phyloP scores from a whole-genome alignment of 1,140 invertebrate species.

The Danaus melanippus region DNA sequence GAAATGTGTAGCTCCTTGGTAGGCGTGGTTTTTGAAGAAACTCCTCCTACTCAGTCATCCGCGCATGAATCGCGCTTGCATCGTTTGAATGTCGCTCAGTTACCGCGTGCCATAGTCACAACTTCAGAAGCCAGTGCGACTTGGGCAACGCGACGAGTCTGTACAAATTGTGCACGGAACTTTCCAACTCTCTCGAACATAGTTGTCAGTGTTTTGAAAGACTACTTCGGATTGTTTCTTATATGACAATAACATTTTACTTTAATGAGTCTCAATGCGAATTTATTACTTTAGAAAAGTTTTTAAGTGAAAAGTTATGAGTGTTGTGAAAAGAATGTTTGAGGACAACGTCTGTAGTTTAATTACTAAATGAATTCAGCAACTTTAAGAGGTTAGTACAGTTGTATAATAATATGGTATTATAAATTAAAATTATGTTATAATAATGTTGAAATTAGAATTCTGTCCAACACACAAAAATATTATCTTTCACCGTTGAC shows the following conservation, averaged over 20 bases:
- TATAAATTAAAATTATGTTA: no score
- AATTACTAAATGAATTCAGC: no score
- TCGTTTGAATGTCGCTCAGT: constrained; percentile 36
- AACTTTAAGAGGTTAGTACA: no score
- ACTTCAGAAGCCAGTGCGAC: constrained; percentile 35
- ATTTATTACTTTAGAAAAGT: constrained; percentile 5
- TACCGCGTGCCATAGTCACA: constrained; percentile 29
- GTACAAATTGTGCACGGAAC: constrained; percentile 37
- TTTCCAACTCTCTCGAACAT: constrained; percentile 30
- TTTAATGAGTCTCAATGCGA: constrained; percentile 26
- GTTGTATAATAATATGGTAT: no score
- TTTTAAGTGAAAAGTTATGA: constrained; percentile 38
- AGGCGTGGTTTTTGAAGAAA: constrained; percentile 61
- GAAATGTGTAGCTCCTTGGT: constrained; percentile 71
- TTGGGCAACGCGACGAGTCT: constrained; percentile 29
- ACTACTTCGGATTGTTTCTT: constrained; percentile 16
- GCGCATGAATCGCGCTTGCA: constrained; percentile 51
- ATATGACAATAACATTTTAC: constrained; percentile 33
- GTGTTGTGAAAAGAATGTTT: constrained; percentile 25
- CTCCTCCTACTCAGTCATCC: constrained; percentile 56
- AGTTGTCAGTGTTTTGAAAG: constrained; percentile 20
- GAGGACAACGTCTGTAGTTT: background rate
- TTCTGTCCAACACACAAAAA: no score
- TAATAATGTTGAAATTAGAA: no score
- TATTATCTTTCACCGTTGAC: no score